Evolutionary conservation across 2,113 vertebrate species (phyloP), one percentile per base, ranked within the genome.

Genomic region (Oriolus oriolus): DNA sequence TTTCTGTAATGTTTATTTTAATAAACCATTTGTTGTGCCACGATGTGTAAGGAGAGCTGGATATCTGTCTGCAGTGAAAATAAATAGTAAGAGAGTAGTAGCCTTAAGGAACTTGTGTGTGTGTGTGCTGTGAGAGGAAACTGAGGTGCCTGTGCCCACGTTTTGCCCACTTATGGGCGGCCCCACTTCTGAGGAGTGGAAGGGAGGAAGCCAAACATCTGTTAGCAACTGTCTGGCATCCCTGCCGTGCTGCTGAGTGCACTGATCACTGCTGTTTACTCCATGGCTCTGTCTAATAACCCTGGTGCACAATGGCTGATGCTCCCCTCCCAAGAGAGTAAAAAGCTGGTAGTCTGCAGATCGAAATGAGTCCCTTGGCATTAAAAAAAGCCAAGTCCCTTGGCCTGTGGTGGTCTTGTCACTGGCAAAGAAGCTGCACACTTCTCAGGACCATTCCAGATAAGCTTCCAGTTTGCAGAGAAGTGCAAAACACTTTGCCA

Each of bases 111-210:
- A 42, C 7, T 31, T 50, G 13, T 5, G 3, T 2, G 8, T 31
- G 1, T 16, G 10, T 65, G 2, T 41, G 23, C 35, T 53, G 28
- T 28, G 31, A 47, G 33, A 53, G n/a, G 15, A 61, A 49, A 14
- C 15, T 16, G 88, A 54, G 23, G 7, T 7, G 5, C 10, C 45
- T 69, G 50, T 52, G 54, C 47, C 15, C 22, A 30, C 24, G 11
- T 47, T 10, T 37, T 84, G 85, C 18, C 18, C 3, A 2, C 5
- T 19, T 27, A 33, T 31, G 42, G 39, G 68, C 63, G 20, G 41
- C 31, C 16, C 20, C 0, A 0, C 26, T 54, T 28, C 23, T 30
- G 50, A 26, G 83, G 41, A 57, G 49, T 0, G 0, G 15, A 26
- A 22, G 15, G 44, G 47, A 57, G 42, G 28, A 14, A 68, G 42